Evolutionary conservation across 2,113 vertebrate species (phyloP), one percentile per base, ranked within the genome.

Genomic region (Eleginops maclovinus): DNA sequence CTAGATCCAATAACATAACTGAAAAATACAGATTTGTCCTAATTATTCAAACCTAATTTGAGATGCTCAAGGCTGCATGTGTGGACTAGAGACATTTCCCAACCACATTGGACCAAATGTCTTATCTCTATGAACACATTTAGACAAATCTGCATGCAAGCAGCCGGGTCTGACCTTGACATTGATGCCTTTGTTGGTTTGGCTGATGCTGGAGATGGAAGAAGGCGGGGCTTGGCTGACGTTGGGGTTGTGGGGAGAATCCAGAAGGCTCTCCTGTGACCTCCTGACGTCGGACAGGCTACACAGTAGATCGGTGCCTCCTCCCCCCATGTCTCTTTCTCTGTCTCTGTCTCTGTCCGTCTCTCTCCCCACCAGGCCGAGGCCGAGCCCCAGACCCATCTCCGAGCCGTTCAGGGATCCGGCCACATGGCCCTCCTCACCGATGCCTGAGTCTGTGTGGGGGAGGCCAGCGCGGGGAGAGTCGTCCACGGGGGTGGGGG

Each of bases 371-470:
- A 92, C 93, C 83, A 93, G 89, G 73, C 93, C 91, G 0, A 93
- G 83, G 12, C 92, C 90, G 0, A 93, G 90, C 15, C 94, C 94
- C 12, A 94, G 87, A 68, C 97, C 97, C 89, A 97, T 81, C 66
- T 99, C 98, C 0, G 96, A 95, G 65, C 98, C 97, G 26, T 99
- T 99, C 75, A 99, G 93, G 79, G 97, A 96, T 26, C 43, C 94
- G 1, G 96, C 93, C 82, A 97, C 95, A 31, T 97, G 97, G 50
- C 93, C 93, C 82, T 99, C 98, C 44, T 99, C 98, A 62, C 97
- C 98, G 63, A 99, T 99, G 85, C 98, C 98, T 0, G 98, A 99
- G 93, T 99, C 98, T 1, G 98, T 98, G 92, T 98, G 98, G 66
- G 98, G 98, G 91, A 99, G 95, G 24, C 97, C 96, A 56, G 94